Conservation (phyloP, 1,140 invertebrate species). For the Rhopalosiphum maidis region DNA sequence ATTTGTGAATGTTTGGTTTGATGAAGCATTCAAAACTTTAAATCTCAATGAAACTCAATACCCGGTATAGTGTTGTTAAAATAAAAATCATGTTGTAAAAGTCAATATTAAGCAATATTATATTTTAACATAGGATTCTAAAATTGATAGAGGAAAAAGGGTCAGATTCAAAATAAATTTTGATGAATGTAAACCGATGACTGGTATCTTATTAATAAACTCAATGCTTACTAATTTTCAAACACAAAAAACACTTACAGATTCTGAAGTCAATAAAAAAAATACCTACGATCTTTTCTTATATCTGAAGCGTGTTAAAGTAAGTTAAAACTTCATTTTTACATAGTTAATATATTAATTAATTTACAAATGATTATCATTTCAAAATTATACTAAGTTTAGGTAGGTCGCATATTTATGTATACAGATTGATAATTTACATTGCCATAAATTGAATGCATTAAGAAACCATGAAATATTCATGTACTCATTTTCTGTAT, state of each 20-base stretch:
- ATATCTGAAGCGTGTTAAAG: slow-evolving; percentile 37
- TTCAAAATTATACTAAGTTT: background rate
- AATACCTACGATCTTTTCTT: slow-evolving; percentile 37
- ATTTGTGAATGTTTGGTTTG: slow-evolving; percentile 51
- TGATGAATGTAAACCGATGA: slow-evolving; percentile 53
- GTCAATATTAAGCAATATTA: background rate
- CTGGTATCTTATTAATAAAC: slow-evolving; percentile 41
- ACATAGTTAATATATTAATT: background rate
- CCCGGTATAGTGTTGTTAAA: slow-evolving; percentile 20
- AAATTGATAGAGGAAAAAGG: background rate
- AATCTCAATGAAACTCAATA: slow-evolving; percentile 53
- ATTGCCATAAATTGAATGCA: background rate
- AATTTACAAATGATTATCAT: background rate
- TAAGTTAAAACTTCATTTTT: background rate
- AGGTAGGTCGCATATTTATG: background rate
- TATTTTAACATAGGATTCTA: slow-evolving; percentile 40
- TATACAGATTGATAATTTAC: too few relatives aligned
- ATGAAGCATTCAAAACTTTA: slow-evolving; percentile 42
- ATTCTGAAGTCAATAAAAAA: slow-evolving; percentile 50
- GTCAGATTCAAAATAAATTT: slow-evolving; percentile 49
- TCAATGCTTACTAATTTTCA: slow-evolving; percentile 21
- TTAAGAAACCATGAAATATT: background rate
- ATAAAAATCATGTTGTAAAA: background rate
- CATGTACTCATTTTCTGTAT: background rate
- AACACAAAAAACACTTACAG: slow-evolving; percentile 23